Evolutionary conservation across 2,888 invertebrate genomes (phyloP).

Genomic region (Platycheirus albimanus): DNA sequence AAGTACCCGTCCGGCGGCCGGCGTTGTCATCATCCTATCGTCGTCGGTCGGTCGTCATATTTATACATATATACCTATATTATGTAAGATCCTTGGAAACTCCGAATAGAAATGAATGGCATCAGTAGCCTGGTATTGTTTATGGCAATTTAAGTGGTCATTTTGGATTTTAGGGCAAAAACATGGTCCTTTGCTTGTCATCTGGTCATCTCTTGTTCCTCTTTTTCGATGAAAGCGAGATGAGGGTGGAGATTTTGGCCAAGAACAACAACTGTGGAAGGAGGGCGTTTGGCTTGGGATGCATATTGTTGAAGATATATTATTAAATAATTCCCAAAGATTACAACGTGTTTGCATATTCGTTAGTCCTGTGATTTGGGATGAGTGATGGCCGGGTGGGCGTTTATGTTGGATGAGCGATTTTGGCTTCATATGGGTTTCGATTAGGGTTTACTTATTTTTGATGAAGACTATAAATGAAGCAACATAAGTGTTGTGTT

Average conservation of each 20-base stretch:
- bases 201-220: constrained; percentile 34
- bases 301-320: constrained; percentile 52
- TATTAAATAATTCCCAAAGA: constrained; percentile 59
- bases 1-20: constrained; percentile 34
- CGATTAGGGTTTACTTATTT: background rate
- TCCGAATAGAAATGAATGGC: constrained; percentile 37
- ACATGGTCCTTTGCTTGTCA: constrained; percentile 65
- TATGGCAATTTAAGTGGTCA: constrained; percentile 72
- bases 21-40: constrained; percentile 8
- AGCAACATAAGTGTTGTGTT: background rate
- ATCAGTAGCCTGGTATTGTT: constrained; percentile 50
- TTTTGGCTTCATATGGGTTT: background rate
- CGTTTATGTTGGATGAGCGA: constrained; percentile 5
- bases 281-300: background rate
- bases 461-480: too few relatives aligned
- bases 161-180: constrained; percentile 64
- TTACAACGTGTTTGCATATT: constrained; percentile 54
- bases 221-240: background rate
- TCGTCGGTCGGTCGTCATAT: background rate
- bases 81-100: background rate
- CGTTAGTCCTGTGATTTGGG: constrained; percentile 24
- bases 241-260: background rate
- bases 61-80: background rate
- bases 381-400: background rate
- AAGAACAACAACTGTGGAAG: background rate